Evolutionary conservation across 2,888 invertebrate genomes (phyloP), one percentile per base, ranked within the genome.

Genomic region (Lasiommata megera): DNA sequence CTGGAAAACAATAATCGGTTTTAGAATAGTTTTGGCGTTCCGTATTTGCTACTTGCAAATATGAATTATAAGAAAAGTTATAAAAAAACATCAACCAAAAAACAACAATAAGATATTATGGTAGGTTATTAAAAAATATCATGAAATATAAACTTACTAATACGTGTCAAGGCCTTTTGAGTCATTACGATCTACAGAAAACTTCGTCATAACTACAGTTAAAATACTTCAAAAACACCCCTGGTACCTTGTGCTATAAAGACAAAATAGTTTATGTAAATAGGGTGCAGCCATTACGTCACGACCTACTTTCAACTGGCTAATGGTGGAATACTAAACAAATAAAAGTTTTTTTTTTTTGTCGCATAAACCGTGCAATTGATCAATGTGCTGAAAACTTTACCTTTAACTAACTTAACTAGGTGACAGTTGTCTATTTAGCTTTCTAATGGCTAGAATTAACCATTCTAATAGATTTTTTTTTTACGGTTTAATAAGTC

Each of bases 241-340:
- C 47, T 38, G 43, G 41, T 54, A 60, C 51, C 69, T 70, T 66
- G 71, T 70, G 72, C 73, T 73, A 67, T 71, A 72, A 76, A 79
- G 72, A 74, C 75, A 77, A 80, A 77, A 77, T 75, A 67, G 70
- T 67, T 79, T 79, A 86, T 82, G 81, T 72, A 76, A 88, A 87
- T 81, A 60, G 66, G 66, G 72, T 77, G 82, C 67, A 67, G 56
- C 50, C 54, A 54, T 48, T n/a, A 43, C 47, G 53, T 47, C 43
- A 38, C 53, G 56, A 53, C 56, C 56, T 48, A 60, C 43, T 56
- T 56, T 43, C 41, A 54, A 37, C 41, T 52, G 52, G 47, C 28
- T 40, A 40, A 38, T 41, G 23, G 23, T 41, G 23, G 18, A 11
- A 17, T 8, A 41, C 41, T 1, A 23, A 41, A 41, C 3, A 3